These are phyloP conservation scores for Yponomeuta sedellus DNA, from an alignment of 2,888 invertebrate genomes.

Conservation along the genomic window DNA sequence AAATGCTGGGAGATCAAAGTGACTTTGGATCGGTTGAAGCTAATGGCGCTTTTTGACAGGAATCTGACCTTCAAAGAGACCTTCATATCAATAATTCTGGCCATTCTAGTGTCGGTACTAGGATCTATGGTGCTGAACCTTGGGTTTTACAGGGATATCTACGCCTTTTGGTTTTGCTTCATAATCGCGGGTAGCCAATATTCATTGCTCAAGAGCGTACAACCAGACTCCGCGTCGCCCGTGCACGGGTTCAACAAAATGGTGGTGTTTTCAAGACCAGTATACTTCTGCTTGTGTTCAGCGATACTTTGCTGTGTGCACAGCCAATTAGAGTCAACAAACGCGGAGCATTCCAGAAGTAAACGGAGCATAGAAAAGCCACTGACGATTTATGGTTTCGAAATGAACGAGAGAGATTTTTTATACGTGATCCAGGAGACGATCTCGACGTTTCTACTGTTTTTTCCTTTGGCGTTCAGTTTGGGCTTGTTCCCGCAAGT, in stretches of 20 bases:
- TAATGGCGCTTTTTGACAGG: conserved; percentile 94
- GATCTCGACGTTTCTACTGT: conserved; percentile 86
- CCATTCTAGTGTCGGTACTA: conserved; percentile 88
- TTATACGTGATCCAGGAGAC: conserved; percentile 83
- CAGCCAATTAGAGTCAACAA: conserved; percentile 50
- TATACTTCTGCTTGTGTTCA: conserved; percentile 93
- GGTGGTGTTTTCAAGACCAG: conserved; percentile 94
- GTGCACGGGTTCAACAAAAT: conserved; percentile 98
- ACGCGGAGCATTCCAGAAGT: conserved; percentile 33
- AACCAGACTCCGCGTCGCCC: conserved; percentile 98
- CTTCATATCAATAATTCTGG: conserved; percentile 87
- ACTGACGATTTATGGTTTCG: conserved; percentile 64
- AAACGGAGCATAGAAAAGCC: conserved; percentile 50
- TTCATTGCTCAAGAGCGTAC: conserved; percentile 96
- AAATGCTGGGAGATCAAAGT: conserved; percentile 84
- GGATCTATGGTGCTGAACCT: conserved; percentile 89
- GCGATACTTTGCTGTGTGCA: conserved; percentile 69
- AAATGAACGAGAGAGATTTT: conserved; percentile 73
- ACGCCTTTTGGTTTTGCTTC: conserved; percentile 96
- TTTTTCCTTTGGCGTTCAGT: conserved; percentile 96
- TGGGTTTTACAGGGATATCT: conserved; percentile 93
- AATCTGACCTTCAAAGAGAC: conserved; percentile 91
- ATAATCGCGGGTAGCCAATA: conserved; percentile 99
- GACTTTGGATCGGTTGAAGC: conserved; percentile 92
- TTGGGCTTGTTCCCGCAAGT: conserved; percentile 97